These are phyloP conservation scores for Paramormyrops kingsleyae DNA, from an alignment of 2,113 vertebrate species.

Conservation along the genomic window DNA sequence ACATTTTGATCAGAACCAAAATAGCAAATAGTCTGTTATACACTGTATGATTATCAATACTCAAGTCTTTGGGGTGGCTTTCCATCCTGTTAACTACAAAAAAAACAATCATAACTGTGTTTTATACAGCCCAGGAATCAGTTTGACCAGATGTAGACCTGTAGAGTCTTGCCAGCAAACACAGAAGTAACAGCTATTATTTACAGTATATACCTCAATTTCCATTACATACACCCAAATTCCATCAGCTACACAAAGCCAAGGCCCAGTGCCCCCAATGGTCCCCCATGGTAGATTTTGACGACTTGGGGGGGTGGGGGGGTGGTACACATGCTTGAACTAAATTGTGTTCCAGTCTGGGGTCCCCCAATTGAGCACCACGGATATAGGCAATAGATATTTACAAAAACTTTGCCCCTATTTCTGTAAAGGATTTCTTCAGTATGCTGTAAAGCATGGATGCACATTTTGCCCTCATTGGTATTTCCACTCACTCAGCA, in stretches of 20 bases:
- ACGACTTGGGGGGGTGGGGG: neutral
- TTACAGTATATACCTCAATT: neutral
- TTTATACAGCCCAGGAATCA: neutral
- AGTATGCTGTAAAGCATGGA: neutral
- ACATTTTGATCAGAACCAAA: neutral
- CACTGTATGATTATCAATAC: neutral
- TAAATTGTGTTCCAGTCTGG: neutral
- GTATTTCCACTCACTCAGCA: neutral
- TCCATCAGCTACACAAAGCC: neutral
- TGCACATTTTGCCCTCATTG: neutral
- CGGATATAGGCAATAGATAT: neutral
- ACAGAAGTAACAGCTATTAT: neutral
- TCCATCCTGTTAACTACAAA: neutral
- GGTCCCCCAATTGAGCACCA: neutral
- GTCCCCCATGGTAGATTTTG: neutral
- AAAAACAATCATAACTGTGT: neutral
- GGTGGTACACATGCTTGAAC: neutral
- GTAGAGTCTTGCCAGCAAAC: neutral
- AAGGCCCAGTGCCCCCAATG: neutral
- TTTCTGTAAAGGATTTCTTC: conserved; percentile 5
- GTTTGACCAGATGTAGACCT: neutral
- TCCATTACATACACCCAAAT: neutral
- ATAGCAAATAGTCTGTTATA: neutral
- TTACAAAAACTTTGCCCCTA: neutral
- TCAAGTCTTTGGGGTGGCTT: neutral